Evolutionary conservation across 2,888 invertebrate genomes (phyloP).

Genomic region (Cosmia pyralina): DNA sequence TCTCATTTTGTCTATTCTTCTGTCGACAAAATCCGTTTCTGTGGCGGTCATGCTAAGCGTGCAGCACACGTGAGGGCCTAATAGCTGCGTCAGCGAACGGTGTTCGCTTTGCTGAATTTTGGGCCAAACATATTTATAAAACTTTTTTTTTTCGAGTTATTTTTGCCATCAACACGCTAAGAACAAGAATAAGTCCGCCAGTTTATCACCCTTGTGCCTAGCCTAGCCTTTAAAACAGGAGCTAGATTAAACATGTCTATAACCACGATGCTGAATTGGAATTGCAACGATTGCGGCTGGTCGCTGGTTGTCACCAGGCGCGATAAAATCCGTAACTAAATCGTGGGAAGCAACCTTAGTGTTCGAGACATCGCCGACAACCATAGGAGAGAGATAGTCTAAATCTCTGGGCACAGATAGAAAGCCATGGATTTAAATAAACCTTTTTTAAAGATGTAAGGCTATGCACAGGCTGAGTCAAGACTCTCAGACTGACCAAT

Average conservation of each 20-base stretch:
- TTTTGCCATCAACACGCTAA: too few species aligned
- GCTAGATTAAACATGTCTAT: not conserved
- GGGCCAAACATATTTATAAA: too few species aligned
- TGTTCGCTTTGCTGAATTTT: too few species aligned
- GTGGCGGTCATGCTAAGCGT: too few species aligned
- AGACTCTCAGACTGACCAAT: not conserved
- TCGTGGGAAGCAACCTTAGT: constrained; percentile 4
- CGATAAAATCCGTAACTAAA: not conserved
- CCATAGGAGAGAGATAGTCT: not conserved
- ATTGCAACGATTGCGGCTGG: constrained; percentile 7
- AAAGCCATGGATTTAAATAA: not conserved
- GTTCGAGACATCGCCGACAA: not conserved
- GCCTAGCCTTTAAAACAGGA: not conserved
- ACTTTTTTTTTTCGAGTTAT: too few species aligned
- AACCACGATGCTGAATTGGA: not conserved
- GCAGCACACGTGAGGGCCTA: too few species aligned
- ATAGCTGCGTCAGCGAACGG: too few species aligned
- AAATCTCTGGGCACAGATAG: not conserved
- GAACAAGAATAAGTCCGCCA: not conserved
- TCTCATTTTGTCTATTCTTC: too few species aligned
- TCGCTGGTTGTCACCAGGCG: not conserved
- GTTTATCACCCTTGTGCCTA: not conserved
- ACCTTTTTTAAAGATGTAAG: not conserved
- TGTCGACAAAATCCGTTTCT: too few species aligned
- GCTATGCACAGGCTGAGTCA: not conserved